Base-by-base conservation (phyloP, 2,888 invertebrate genomes). In the Eucriotettix oculatus region DNA sequence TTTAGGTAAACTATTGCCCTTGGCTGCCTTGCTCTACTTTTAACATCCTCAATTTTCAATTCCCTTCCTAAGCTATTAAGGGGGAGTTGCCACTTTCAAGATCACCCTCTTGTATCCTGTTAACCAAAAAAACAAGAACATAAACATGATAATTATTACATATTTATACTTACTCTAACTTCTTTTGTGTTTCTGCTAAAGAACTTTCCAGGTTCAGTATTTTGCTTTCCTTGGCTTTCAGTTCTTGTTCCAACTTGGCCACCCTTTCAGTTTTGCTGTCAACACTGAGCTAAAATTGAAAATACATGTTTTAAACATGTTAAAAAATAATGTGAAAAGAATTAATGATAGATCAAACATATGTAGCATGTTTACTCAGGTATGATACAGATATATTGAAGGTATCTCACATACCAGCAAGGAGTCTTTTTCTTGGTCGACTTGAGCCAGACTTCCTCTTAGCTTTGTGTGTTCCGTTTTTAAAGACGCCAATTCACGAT, bases 341-440 rank as follows among this genome's bases (percentile, higher is more conserved):
- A 29, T 29, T 2, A 29, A 29, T 29, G 29, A 29, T 7, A 29
- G 29, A 5, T 29, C 7, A 29, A 29, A 29, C 29, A 29, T 7
- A 29, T 29, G 29, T 29, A 29, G 2, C 7, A 7, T 5, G 2
- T 29, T 29, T 29, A 29, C 29, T 29, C 7, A 7, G 2, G 29
- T 29, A 5, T 29, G 29, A 29, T 29, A 29, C 29, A 29, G 29
- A 29, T 2, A 29, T 29, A 29, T 29, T 29, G 7, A 29, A 29
- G 7, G 29, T 7, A 29, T 29, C 7, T 29, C 7, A 29, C 29
- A 48, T n/a, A 83, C 83, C 74, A 81, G 66, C 61, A 83, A 71
- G 54, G 76, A 76, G 71, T 89, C 87, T 66, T 87, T 83, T 69
- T 89, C 88, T 67, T 80, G 79, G 68, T 89, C 87, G 57, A 87